phyloP scores from a whole-genome alignment of 2,888 invertebrate genomes.

The Apoda limacodes region DNA sequence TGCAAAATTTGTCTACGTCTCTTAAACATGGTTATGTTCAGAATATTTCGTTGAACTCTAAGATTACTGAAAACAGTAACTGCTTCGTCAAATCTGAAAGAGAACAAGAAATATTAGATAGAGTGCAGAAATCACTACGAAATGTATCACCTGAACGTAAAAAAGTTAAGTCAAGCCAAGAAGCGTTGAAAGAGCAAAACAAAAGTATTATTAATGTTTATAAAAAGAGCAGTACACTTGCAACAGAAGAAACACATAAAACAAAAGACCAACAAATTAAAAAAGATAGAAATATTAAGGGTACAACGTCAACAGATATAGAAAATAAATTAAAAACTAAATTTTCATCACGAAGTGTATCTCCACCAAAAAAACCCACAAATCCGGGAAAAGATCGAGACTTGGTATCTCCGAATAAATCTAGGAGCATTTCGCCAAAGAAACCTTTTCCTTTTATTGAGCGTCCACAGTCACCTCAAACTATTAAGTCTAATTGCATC shows the following conservation, averaged over 20 bases:
- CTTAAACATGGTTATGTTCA: no score
- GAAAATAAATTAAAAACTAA: slow-evolving; percentile 33
- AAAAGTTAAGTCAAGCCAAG: slow-evolving; percentile 36
- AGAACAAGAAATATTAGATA: slow-evolving; percentile 48
- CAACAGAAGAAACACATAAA: no score
- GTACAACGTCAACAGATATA: no score
- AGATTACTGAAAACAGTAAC: no score
- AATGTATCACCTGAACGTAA: slow-evolving; percentile 51
- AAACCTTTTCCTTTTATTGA: slow-evolving; percentile 37
- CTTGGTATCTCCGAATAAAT: slow-evolving; percentile 33
- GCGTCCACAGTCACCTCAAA: slow-evolving; percentile 47
- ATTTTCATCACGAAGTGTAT: slow-evolving; percentile 38
- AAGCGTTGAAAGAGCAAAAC: no score
- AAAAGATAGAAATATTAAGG: no score
- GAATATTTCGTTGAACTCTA: no score
- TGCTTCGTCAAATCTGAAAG: slow-evolving; percentile 44
- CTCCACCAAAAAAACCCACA: slow-evolving; percentile 42
- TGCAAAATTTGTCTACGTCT: no score
- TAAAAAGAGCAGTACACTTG: no score
- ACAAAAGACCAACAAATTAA: no score
- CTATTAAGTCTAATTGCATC: slow-evolving; percentile 35
- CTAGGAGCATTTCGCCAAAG: slow-evolving; percentile 49
- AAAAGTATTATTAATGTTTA: no score
- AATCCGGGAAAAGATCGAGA: slow-evolving; percentile 25
- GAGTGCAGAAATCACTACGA: slow-evolving; percentile 47